These are phyloP conservation scores for Dryococelus australis DNA, from an alignment of 2,888 invertebrate genomes.

Conservation along the genomic window DNA sequence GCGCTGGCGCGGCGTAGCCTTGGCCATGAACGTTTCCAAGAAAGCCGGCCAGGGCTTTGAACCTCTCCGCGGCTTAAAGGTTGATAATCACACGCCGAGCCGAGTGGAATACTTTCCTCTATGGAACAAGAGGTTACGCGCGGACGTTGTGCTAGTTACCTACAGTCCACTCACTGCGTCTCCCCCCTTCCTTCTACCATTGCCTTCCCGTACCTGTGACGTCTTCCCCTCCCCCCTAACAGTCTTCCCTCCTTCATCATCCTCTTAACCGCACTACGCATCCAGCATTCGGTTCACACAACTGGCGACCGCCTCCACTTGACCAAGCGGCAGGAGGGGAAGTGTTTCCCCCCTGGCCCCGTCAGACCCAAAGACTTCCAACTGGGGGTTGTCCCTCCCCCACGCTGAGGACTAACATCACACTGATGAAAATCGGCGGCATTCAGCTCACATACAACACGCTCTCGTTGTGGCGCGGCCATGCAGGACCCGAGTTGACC, in stretches of 20 bases:
- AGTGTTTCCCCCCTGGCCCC: too few species aligned
- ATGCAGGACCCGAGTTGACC: too few species aligned
- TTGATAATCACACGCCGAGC: slow-evolving; percentile 11
- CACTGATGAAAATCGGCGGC: neutral
- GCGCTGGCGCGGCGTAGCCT: neutral
- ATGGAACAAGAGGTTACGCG: slow-evolving; percentile 8
- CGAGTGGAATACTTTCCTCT: slow-evolving; percentile 16
- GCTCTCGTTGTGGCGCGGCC: too few species aligned
- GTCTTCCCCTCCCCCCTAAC: neutral
- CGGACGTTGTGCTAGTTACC: slow-evolving; percentile 11
- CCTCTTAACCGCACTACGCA: neutral
- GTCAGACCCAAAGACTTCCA: too few species aligned
- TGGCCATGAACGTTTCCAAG: neutral
- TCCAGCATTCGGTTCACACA: neutral
- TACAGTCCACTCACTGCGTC: neutral
- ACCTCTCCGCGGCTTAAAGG: neutral
- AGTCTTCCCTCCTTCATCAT: neutral
- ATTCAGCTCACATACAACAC: neutral
- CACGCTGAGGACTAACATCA: too few species aligned
- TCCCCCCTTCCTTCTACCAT: neutral
- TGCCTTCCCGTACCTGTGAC: neutral
- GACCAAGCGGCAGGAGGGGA: too few species aligned
- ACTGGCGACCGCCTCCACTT: too few species aligned
- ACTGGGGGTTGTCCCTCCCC: too few species aligned
- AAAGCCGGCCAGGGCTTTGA: neutral